Conservation (phyloP, 2,113 vertebrate species). For the Todiramphus chloris region DNA sequence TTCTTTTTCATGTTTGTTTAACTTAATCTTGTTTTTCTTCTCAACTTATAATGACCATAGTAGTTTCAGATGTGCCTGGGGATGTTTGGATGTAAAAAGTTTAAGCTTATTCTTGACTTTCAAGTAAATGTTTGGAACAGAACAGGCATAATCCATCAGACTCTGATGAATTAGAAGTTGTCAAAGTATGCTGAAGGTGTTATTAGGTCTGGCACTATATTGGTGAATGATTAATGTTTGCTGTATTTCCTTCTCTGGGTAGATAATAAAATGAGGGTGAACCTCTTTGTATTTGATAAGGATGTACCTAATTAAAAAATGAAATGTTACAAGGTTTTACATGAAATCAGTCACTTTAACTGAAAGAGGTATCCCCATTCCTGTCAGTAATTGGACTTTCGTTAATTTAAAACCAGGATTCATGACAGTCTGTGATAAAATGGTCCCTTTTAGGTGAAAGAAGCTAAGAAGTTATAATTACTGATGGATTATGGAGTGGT, state of each 20-base stretch:
- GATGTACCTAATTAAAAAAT: constrained; percentile 69
- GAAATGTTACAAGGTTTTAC: constrained; percentile 49
- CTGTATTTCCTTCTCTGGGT: constrained; percentile 4
- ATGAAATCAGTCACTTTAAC: constrained; percentile 73
- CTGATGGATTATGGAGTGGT: constrained; percentile 30
- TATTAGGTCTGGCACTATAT: neutral
- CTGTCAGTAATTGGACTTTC: constrained; percentile 60
- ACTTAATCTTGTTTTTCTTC: neutral
- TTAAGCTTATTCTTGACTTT: neutral
- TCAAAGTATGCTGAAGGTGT: neutral
- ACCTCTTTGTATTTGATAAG: constrained; percentile 50
- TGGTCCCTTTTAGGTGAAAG: constrained; percentile 58
- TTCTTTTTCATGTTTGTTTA: neutral
- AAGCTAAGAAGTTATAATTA: constrained; percentile 70
- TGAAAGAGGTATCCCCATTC: constrained; percentile 47
- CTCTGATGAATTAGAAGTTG: neutral
- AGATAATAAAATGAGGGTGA: constrained; percentile 55
- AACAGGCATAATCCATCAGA: neutral
- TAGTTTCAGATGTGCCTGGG: neutral
- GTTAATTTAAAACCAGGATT: constrained; percentile 68
- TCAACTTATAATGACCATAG: neutral
- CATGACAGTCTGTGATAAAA: constrained; percentile 68
- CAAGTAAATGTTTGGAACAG: neutral
- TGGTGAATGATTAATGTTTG: constrained; percentile 49
- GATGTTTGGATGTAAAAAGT: neutral